These are phyloP conservation scores for Ernsta delagoae DNA, from an alignment of 2,888 invertebrate genomes.

Conservation along the genomic window DNA sequence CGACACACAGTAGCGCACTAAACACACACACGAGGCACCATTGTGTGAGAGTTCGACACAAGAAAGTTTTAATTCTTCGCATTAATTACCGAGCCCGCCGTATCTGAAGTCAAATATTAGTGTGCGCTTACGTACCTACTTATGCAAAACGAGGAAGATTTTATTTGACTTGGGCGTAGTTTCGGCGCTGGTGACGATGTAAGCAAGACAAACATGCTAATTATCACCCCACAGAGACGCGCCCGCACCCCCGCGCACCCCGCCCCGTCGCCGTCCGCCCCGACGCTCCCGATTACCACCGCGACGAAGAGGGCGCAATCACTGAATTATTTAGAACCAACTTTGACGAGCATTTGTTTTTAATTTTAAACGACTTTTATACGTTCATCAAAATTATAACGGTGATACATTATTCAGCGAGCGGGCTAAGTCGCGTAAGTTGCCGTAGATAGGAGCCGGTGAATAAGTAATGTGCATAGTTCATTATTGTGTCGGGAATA, in stretches of 20 bases:
- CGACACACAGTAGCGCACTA: constrained; percentile 14
- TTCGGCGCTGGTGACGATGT: constrained; percentile 79
- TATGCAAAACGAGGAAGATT: constrained; percentile 80
- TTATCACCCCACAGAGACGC: constrained; percentile 60
- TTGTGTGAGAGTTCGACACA: constrained; percentile 47
- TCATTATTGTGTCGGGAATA: constrained; percentile 50
- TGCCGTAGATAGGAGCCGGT: constrained; percentile 50
- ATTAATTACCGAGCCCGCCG: constrained; percentile 70
- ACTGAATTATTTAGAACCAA: constrained; percentile 68
- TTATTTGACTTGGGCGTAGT: constrained; percentile 83
- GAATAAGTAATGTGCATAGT: constrained; percentile 55
- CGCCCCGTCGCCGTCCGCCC: constrained; percentile 39
- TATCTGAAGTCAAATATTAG: constrained; percentile 70
- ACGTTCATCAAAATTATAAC: constrained; percentile 54
- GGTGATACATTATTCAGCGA: constrained; percentile 55
- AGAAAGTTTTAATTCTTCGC: constrained; percentile 76
- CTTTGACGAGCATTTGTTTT: constrained; percentile 71
- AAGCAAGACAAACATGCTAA: constrained; percentile 84
- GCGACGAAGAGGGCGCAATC: constrained; percentile 49
- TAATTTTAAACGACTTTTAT: constrained; percentile 62
- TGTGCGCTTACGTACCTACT: constrained; percentile 61
- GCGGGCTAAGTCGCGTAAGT: constrained; percentile 51
- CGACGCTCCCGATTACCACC: constrained; percentile 52
- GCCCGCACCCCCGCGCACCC: constrained; percentile 27
- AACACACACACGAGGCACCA: constrained; percentile 24